phyloP scores from a whole-genome alignment of 1,140 invertebrate species.

The Pristionchus pacificus region DNA sequence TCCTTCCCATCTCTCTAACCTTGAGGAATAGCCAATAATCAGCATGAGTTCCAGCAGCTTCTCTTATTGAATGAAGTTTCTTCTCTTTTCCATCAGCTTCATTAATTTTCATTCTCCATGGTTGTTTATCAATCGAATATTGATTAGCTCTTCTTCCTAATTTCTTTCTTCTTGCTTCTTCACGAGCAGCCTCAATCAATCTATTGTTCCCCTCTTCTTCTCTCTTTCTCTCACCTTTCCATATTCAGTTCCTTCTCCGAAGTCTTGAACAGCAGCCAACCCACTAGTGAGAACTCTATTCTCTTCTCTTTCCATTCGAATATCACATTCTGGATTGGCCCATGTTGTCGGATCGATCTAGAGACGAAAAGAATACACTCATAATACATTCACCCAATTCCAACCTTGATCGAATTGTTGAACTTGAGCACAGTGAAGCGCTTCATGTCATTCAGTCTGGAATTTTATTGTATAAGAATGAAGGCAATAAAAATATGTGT shows the following conservation, averaged over 20 bases:
- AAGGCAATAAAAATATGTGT: too few relatives aligned
- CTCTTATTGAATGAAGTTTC: slow-evolving; percentile 48
- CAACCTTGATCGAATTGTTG: slow-evolving; percentile 50
- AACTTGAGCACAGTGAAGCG: slow-evolving; percentile 50
- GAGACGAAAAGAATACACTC: not conserved
- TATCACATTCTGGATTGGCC: slow-evolving; percentile 21
- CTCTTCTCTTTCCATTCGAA: slow-evolving; percentile 48
- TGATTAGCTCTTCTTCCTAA: slow-evolving; percentile 42
- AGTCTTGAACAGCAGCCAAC: slow-evolving; percentile 36
- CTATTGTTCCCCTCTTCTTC: not conserved
- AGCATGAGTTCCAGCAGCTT: slow-evolving; percentile 51
- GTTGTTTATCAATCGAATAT: slow-evolving; percentile 50
- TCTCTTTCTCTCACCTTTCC: slow-evolving; percentile 24
- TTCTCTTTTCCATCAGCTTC: slow-evolving; percentile 37
- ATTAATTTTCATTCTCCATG: slow-evolving; percentile 42
- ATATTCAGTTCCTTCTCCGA: slow-evolving; percentile 52
- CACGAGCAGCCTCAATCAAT: slow-evolving; percentile 40
- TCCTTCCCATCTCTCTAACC: slow-evolving; percentile 14
- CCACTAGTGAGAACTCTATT: slow-evolving; percentile 37
- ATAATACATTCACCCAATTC: not conserved
- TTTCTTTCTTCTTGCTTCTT: slow-evolving; percentile 54
- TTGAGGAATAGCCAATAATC: slow-evolving; percentile 57
- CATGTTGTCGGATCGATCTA: slow-evolving; percentile 25
- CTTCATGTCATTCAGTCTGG: slow-evolving; percentile 29
- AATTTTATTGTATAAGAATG: too few relatives aligned